Evolutionary conservation across 2,113 vertebrate species (phyloP), one percentile per base, ranked within the genome.

Genomic region (Prolemur simus): DNA sequence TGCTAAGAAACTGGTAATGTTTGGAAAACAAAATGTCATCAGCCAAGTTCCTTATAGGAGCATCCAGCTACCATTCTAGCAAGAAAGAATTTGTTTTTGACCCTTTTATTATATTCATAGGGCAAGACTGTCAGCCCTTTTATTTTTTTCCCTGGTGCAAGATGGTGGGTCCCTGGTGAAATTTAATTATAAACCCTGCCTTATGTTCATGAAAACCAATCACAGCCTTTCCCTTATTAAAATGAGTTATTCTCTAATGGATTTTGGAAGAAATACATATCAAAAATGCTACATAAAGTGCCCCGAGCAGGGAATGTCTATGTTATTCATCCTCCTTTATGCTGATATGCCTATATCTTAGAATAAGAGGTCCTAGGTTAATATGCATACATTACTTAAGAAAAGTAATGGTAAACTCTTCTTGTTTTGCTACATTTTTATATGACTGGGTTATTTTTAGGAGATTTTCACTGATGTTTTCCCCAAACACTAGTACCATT

Each of bases 181-280:
- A 95, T 74, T 89, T 96, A 94, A 97, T 90, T 90, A 96, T 56
- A 81, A 80, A 56, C 6, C 3, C 42, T 90, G 37, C 37, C 69
- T 97, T 95, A 87, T 96, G 87, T 76, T 96, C 64, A 60, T 27
- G 47, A 92, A 96, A 96, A 76, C 90, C 69, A 90, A 84, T 96
- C 80, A 89, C 34, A 89, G 25, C 42, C 73, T 87, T 89, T 42
- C 7, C 5, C 64, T 89, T 73, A 18, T 90, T 94, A 54, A 94
- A 96, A 95, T 95, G 54, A 93, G 37, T 81, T 91, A 73, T 42
- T 78, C n/a, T 78, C 6, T 83, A 96, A 90, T 32, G 29, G 49
- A 92, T 89, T 96, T 81, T 83, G 14, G 63, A 84, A 91, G 81
- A 93, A 82, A 89, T 76, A 21, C 29, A 76, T 87, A 78, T 69